A percentile compares a stretch with the other conserved stretches of the same genome.
These are phyloP conservation scores for Eumerus sabulonum DNA, from an alignment of 2,888 invertebrate species.

Conservation along the genomic window DNA sequence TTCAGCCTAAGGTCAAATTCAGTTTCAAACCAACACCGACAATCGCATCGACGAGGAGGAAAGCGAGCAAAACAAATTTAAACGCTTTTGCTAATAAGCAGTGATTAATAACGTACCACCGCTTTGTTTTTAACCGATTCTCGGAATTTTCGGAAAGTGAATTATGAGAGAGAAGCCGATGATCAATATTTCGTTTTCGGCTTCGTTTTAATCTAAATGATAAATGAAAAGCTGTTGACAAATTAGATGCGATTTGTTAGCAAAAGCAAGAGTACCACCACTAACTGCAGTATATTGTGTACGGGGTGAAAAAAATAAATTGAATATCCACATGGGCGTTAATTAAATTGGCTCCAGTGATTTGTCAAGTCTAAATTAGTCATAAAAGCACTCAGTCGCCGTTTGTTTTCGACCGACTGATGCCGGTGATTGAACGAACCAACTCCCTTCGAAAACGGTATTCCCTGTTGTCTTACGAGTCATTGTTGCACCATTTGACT, in stretches of 20 bases:
- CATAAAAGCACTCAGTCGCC: conserved; percentile 6
- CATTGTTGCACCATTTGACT: no score
- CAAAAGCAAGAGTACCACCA: not conserved
- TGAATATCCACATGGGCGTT: not conserved
- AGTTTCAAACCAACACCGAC: no score
- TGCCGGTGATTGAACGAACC: no score
- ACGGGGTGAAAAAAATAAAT: no score
- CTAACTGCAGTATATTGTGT: no score
- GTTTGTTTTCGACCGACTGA: conserved; percentile 8
- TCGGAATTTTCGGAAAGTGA: conserved; percentile 40
- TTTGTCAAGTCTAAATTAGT: conserved; percentile 31
- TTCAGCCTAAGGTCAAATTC: no score
- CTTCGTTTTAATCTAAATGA: conserved; percentile 22
- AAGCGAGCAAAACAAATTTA: conserved; percentile 33
- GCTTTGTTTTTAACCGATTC: conserved; percentile 48
- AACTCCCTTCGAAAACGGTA: no score
- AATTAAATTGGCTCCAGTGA: conserved; percentile 1
- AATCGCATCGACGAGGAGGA: not conserved
- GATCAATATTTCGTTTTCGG: conserved; percentile 43
- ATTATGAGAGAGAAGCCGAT: conserved; percentile 39
- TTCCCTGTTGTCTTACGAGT: no score
- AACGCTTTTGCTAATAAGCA: conserved; percentile 61
- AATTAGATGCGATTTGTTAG: conserved; percentile 51
- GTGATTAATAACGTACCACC: conserved; percentile 51
- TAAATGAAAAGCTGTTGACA: conserved; percentile 59